These are phyloP conservation scores for Nephrotoma flavescens DNA, from an alignment of 2,888 invertebrate genomes.

Conservation along the genomic window DNA sequence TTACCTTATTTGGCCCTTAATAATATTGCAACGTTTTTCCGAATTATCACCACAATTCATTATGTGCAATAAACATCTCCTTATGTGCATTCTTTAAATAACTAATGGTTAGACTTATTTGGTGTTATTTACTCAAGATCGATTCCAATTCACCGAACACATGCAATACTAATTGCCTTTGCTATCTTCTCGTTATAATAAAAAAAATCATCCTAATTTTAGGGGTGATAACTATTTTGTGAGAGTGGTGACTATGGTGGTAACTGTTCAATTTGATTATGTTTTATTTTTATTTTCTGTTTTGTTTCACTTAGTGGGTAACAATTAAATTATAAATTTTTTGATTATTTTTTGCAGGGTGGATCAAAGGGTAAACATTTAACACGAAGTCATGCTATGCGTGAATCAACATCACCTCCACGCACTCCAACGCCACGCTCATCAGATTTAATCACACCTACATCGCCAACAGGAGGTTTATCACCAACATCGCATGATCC, in stretches of 20 bases:
- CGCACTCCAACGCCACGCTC: conserved; percentile 38
- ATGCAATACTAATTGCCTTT: neutral
- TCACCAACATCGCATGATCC: conserved; percentile 14
- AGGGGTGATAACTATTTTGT: neutral
- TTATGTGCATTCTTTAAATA: no score
- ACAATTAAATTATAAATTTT: neutral
- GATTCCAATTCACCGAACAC: neutral
- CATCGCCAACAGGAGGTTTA: conserved; percentile 14
- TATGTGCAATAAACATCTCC: no score
- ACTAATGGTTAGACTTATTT: no score
- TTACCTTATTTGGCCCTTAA: no score
- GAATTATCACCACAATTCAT: no score
- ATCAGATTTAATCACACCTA: conserved; percentile 15
- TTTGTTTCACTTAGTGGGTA: neutral
- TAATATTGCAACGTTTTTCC: no score
- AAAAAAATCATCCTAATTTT: neutral
- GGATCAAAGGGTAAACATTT: conserved; percentile 68
- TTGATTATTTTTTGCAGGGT: conserved; percentile 31
- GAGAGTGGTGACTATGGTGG: neutral
- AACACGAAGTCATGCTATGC: conserved; percentile 79
- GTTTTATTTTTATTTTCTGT: neutral
- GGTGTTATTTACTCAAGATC: no score
- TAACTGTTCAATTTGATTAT: neutral
- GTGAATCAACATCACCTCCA: conserved; percentile 61
- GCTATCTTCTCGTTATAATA: neutral